Conservation (phyloP, 2,888 invertebrate species). For the Corbicula japonica region DNA sequence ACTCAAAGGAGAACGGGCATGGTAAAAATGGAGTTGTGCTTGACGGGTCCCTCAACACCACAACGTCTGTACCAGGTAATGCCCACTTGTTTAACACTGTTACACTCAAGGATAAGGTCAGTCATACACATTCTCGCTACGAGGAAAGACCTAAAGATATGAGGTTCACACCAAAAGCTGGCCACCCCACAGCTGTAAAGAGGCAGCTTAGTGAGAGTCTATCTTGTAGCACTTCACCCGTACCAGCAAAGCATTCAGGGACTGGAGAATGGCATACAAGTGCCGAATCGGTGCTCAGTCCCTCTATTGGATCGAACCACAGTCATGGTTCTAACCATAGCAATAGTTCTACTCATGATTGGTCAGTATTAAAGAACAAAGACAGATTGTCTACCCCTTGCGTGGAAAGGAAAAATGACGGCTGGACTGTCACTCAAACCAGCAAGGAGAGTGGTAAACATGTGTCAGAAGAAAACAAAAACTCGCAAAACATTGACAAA, state of each 20-base stretch:
- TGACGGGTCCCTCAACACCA: slow-evolving; percentile 78
- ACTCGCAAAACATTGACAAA: too few relatives aligned
- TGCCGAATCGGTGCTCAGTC: slow-evolving; percentile 79
- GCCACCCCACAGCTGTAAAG: slow-evolving; percentile 32
- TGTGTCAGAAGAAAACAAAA: slow-evolving; percentile 19
- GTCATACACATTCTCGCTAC: slow-evolving; percentile 31
- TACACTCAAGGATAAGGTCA: slow-evolving; percentile 51
- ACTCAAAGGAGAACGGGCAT: slow-evolving; percentile 10
- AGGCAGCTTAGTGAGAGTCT: slow-evolving; percentile 48
- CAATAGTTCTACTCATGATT: slow-evolving; percentile 85
- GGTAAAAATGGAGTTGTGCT: slow-evolving; percentile 66
- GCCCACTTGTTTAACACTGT: slow-evolving; percentile 70
- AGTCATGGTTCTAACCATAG: slow-evolving; percentile 78
- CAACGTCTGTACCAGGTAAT: slow-evolving; percentile 82
- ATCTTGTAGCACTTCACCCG: slow-evolving; percentile 47
- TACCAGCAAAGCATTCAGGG: slow-evolving; percentile 44
- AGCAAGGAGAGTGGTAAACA: slow-evolving; percentile 23
- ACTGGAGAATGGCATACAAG: slow-evolving; percentile 82
- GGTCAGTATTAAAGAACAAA: slow-evolving; percentile 79
- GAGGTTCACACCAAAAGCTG: slow-evolving; percentile 20
- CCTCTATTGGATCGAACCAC: slow-evolving; percentile 82
- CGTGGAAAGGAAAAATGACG: slow-evolving; percentile 42
- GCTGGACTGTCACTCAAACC: slow-evolving; percentile 71
- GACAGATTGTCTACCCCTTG: neutral
- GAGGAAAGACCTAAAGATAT: slow-evolving; percentile 38